phyloP scores from a whole-genome alignment of 2,113 vertebrate species.

The Tylochromis polylepis region DNA sequence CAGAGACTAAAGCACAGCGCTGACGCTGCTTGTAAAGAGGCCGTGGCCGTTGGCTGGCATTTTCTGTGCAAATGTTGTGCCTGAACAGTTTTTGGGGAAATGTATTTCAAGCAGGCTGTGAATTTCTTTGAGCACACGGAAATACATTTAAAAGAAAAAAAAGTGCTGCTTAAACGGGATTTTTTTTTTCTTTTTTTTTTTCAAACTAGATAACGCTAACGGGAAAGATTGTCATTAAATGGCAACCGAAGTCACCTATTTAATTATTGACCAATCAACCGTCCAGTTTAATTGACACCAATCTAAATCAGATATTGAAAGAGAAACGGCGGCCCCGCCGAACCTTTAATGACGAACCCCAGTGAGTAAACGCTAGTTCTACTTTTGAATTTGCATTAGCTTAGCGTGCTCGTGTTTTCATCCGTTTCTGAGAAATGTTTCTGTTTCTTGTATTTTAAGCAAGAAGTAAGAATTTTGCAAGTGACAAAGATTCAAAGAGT shows the following conservation, averaged over 20 bases:
- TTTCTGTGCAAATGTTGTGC: not conserved
- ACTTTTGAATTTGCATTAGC: not conserved
- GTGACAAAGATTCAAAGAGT: not conserved
- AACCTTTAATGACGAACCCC: not conserved
- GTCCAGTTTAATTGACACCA: too few species aligned
- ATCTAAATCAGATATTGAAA: not conserved
- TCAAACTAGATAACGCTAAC: not conserved
- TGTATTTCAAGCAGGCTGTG: not conserved
- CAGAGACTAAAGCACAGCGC: not conserved
- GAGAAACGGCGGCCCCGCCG: not conserved
- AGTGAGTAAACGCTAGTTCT: not conserved
- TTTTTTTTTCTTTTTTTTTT: not conserved
- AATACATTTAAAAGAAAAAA: not conserved
- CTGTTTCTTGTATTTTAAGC: not conserved
- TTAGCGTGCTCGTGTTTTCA: not conserved
- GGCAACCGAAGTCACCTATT: rapidly evolving
- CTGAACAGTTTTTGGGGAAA: not conserved
- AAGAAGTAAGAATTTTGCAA: not conserved
- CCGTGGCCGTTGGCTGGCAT: not conserved
- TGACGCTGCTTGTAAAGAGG: not conserved
- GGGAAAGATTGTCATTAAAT: not conserved
- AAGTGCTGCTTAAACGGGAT: not conserved
- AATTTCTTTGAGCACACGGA: not conserved
- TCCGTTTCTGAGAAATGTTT: not conserved
- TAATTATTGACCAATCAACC: not conserved